These are phyloP conservation scores for Aythya baeri DNA, from an alignment of 2,113 vertebrate genomes.

Conservation along the genomic window DNA sequence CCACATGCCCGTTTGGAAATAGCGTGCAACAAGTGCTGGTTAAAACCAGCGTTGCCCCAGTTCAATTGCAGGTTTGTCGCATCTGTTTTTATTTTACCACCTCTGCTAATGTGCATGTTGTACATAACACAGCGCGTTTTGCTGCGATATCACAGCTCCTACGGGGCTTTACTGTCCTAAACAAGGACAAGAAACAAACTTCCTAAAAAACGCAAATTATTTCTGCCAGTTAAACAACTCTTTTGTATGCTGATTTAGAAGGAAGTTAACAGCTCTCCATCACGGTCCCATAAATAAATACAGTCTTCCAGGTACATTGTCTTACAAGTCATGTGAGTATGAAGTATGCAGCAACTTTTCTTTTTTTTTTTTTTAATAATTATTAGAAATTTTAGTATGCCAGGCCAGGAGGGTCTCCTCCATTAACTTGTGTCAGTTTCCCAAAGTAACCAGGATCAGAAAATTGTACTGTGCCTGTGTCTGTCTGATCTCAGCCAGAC, in stretches of 20 bases:
- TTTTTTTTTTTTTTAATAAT: background rate
- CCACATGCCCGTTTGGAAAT: background rate
- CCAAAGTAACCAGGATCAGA: background rate
- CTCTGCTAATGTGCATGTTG: background rate
- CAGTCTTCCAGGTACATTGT: background rate
- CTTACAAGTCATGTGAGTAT: background rate
- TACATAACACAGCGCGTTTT: background rate
- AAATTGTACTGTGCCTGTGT: background rate
- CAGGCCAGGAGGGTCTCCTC: background rate
- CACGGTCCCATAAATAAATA: background rate
- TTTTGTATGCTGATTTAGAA: background rate
- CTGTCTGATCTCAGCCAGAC: background rate
- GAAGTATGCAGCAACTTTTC: background rate
- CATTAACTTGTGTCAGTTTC: background rate
- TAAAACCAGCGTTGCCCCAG: background rate
- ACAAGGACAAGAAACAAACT: background rate
- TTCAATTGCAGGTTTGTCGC: background rate
- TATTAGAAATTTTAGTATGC: background rate
- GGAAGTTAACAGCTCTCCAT: background rate
- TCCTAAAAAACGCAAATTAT: background rate
- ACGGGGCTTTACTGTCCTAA: fast-evolving
- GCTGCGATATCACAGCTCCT: background rate
- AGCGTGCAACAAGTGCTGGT: background rate
- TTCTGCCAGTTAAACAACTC: background rate
- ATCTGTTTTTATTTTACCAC: fast-evolving